A percentile compares a stretch with the other conserved stretches of the same genome.
Conservation (phyloP, 2,888 invertebrate species). For the Sinhomidia bicolor region DNA sequence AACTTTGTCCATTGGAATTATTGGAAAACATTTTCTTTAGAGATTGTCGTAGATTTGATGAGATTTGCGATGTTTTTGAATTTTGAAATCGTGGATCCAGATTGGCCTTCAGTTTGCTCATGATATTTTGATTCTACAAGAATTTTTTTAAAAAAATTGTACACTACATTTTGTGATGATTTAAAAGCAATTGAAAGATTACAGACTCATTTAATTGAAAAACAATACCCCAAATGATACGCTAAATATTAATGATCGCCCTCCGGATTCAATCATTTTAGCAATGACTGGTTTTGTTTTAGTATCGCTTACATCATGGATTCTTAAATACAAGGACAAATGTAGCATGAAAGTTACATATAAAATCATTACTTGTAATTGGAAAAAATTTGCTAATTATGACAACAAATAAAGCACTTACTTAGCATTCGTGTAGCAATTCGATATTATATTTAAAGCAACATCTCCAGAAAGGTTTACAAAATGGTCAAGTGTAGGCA, state of each 20-base stretch:
- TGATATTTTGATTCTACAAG: constrained; percentile 70
- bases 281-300: constrained; percentile 69
- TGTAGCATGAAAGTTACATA: background rate
- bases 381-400: too few species aligned
- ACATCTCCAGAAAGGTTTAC: constrained; percentile 70
- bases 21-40: constrained; percentile 69
- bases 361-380: background rate
- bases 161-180: too few species aligned
- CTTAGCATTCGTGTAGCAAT: constrained; percentile 63
- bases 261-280: constrained; percentile 66
- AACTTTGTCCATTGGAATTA: constrained; percentile 35
- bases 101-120: constrained; percentile 73
- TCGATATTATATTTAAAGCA: constrained; percentile 64
- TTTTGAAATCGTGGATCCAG: constrained; percentile 69
- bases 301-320: constrained; percentile 69
- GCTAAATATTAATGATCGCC: constrained; percentile 56
- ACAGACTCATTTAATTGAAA: too few species aligned
- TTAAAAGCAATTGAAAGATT: too few species aligned
- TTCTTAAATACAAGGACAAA: constrained; percentile 46
- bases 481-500: constrained; percentile 69
- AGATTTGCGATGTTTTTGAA: constrained; percentile 70
- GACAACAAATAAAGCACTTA: constrained; percentile 24
- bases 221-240: constrained; percentile 67
- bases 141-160: too few species aligned
- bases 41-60: constrained; percentile 66